Percentiles rank a stretch among this genome's conserved stretches.
These are phyloP conservation scores for Solenopsis invicta DNA, from an alignment of 1,140 invertebrate species.

Conservation along the genomic window DNA sequence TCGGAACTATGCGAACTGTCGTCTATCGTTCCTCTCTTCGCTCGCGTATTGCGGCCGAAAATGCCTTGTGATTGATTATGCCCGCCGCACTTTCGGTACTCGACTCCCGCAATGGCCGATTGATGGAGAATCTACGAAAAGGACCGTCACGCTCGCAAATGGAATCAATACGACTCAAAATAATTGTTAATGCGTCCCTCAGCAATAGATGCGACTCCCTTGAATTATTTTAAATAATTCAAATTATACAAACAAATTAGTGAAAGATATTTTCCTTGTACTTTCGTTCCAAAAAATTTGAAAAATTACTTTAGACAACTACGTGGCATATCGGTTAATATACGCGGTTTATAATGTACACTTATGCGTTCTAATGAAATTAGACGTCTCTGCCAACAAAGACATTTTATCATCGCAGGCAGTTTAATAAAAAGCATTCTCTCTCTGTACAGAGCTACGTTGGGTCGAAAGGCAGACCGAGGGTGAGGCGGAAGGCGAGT, in stretches of 20 bases:
- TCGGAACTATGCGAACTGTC: slow-evolving; percentile 84
- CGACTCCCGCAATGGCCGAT: slow-evolving; percentile 73
- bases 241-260: background rate
- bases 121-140: slow-evolving; percentile 75
- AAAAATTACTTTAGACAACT: background rate
- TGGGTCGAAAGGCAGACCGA: slow-evolving; percentile 12
- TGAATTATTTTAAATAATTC: background rate
- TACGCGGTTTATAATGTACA: background rate
- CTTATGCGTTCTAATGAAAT: slow-evolving; percentile 3
- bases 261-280: background rate
- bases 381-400: slow-evolving; percentile 4
- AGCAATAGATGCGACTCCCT: background rate
- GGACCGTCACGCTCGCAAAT: slow-evolving; percentile 32
- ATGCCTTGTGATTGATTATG: slow-evolving; percentile 85
- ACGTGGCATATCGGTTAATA: background rate
- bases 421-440: slow-evolving; percentile 44
- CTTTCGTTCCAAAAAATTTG: background rate
- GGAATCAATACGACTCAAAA: slow-evolving; percentile 43
- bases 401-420: slow-evolving; percentile 12
- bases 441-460: background rate
- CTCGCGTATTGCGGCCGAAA: slow-evolving; percentile 71
- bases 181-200: background rate
- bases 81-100: slow-evolving; percentile 83
- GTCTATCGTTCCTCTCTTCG: slow-evolving; percentile 63
- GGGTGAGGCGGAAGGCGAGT: slow-evolving; percentile 34